These are phyloP conservation scores for Chymomyza procnemis DNA, from an alignment of 2,888 invertebrate genomes.

Conservation along the genomic window DNA sequence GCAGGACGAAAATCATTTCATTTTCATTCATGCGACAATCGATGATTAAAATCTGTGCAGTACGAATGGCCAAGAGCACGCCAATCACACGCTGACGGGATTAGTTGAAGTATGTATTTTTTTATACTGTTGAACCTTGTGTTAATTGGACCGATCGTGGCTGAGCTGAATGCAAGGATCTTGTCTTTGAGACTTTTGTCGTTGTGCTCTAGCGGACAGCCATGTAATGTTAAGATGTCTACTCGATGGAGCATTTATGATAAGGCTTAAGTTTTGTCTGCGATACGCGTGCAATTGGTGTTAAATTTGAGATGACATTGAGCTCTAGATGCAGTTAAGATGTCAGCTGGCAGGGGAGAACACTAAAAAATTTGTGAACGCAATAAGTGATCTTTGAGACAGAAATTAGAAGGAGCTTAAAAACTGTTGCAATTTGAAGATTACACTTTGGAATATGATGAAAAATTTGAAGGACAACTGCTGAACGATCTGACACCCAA, in stretches of 20 bases:
- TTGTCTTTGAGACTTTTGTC: slow-evolving; percentile 2
- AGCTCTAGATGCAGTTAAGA: not conserved
- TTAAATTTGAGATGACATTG: slow-evolving; percentile 52
- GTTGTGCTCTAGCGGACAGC: slow-evolving; percentile 43
- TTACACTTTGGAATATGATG: too few species aligned
- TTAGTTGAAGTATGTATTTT: slow-evolving; percentile 55
- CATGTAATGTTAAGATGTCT: slow-evolving; percentile 54
- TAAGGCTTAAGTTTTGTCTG: slow-evolving; percentile 15
- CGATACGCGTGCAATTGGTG: slow-evolving; percentile 46
- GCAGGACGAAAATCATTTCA: slow-evolving; percentile 30
- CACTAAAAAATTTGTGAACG: too few species aligned
- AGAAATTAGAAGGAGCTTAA: too few species aligned
- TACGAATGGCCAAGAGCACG: slow-evolving; percentile 48
- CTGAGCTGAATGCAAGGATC: slow-evolving; percentile 22
- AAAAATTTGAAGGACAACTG: too few species aligned
- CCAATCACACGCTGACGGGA: slow-evolving; percentile 75
- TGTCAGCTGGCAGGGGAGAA: not conserved
- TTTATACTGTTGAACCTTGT: slow-evolving; percentile 32
- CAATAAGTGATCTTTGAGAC: too few species aligned
- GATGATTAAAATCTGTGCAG: slow-evolving; percentile 56
- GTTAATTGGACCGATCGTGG: slow-evolving; percentile 57
- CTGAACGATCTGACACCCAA: too few species aligned
- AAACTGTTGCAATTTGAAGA: too few species aligned
- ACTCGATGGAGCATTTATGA: slow-evolving; percentile 27
- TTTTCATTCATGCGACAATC: slow-evolving; percentile 39